These are phyloP conservation scores for Epizoanthus ramosus DNA, from an alignment of 92 coral and sea anemone genomes.

Conservation along the genomic window DNA sequence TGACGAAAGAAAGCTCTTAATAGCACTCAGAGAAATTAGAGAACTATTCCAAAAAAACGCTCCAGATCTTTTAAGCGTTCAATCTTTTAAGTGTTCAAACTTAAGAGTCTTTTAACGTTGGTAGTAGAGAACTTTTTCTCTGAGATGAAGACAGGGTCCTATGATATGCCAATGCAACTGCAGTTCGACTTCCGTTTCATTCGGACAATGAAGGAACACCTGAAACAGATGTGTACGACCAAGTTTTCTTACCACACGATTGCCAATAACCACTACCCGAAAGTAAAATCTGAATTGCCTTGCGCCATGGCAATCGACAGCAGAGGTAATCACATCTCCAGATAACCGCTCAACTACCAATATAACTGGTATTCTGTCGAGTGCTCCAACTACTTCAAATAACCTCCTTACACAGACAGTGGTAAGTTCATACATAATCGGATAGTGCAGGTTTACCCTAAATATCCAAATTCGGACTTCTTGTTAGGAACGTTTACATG, in stretches of 20 bases:
- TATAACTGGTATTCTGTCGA: too few relatives aligned
- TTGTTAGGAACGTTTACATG: too few relatives aligned
- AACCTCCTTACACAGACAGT: too few relatives aligned
- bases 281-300: background rate
- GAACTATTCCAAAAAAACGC: too few relatives aligned
- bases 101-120: background rate
- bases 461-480: too few relatives aligned
- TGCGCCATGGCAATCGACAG: background rate
- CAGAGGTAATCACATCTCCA: too few relatives aligned
- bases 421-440: too few relatives aligned
- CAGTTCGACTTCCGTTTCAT: constrained; percentile 20
- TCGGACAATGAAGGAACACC: constrained; percentile 8
- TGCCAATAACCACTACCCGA: constrained; percentile 21
- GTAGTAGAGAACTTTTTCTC: constrained; percentile 9
- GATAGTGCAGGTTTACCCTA: too few relatives aligned
- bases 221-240: background rate
- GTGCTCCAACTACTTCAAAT: too few relatives aligned
- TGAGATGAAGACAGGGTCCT: constrained; percentile 13
- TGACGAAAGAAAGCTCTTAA: constrained; percentile 47
- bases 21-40: constrained; percentile 48
- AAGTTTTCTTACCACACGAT: constrained; percentile 8
- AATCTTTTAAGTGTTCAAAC: too few relatives aligned
- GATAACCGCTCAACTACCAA: too few relatives aligned
- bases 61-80: too few relatives aligned
- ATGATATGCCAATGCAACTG: constrained; percentile 11